Evolutionary conservation across 2,113 vertebrate species (phyloP).

Genomic region (Coregonus clupeaformis): DNA sequence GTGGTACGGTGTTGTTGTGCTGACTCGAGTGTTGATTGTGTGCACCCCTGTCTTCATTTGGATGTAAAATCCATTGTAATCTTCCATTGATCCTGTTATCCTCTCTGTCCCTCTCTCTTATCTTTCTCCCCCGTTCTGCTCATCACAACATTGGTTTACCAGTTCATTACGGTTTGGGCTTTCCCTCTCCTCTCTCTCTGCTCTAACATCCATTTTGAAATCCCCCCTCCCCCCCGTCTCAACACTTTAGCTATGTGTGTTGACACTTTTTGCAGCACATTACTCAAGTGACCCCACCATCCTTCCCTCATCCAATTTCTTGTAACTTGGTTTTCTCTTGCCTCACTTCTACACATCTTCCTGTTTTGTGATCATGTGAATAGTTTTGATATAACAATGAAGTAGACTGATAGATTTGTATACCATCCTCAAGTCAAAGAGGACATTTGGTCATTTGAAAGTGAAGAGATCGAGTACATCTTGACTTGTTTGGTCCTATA

Average conservation of each 20-base stretch:
- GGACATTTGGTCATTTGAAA: too few species aligned
- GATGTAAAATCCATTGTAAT: too few species aligned
- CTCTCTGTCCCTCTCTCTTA: too few species aligned
- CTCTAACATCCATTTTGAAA: not conserved
- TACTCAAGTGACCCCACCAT: not conserved
- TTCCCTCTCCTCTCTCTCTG: not conserved
- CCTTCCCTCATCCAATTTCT: slow-evolving; percentile 22
- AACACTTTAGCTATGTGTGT: slow-evolving; percentile 39
- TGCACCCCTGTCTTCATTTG: too few species aligned
- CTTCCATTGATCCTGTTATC: too few species aligned
- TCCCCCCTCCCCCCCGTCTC: slow-evolving; percentile 39
- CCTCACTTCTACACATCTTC: not conserved
- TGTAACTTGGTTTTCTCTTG: not conserved
- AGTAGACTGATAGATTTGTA: too few species aligned
- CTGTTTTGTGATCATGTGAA: not conserved
- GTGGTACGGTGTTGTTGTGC: slow-evolving; percentile 8
- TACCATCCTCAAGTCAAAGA: too few species aligned
- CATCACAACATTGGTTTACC: not conserved
- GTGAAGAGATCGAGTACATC: too few species aligned
- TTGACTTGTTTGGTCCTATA: too few species aligned
- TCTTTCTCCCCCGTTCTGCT: too few species aligned
- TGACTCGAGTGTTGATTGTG: not conserved
- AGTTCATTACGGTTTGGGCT: slow-evolving; percentile 3
- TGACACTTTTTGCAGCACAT: slow-evolving; percentile 48
- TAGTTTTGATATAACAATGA: too few species aligned